Conservation (phyloP, 2,113 vertebrate species). For the Tragelaphus scriptus region DNA sequence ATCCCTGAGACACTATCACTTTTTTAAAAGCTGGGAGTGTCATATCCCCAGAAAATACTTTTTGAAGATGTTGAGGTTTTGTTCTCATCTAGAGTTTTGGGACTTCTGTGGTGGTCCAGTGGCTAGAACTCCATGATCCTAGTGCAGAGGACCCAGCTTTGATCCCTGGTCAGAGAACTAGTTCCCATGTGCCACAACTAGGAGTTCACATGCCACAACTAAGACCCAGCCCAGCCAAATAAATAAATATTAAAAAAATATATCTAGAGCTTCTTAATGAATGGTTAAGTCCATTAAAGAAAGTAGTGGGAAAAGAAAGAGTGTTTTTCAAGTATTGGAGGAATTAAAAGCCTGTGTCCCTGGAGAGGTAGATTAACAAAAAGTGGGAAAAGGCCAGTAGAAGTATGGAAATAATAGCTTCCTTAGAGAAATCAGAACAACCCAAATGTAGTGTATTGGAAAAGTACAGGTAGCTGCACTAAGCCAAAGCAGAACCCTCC, state of each 20-base stretch:
- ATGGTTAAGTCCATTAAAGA: neutral
- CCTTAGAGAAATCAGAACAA: neutral
- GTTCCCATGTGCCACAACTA: neutral
- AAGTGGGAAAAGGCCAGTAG: neutral
- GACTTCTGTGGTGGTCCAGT: neutral
- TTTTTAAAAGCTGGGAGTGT: neutral
- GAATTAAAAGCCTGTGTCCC: neutral
- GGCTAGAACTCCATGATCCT: neutral
- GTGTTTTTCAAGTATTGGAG: neutral
- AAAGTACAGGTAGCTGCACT: neutral
- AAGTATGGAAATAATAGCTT: neutral
- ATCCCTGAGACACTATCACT: neutral
- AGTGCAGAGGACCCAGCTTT: neutral
- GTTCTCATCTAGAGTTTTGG: neutral
- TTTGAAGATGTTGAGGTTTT: neutral
- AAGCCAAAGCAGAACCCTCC: neutral
- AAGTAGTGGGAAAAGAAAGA: neutral
- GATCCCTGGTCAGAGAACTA: neutral
- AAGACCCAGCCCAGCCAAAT: neutral
- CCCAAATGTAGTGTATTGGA: neutral
- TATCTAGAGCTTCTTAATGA: neutral
- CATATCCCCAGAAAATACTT: neutral
- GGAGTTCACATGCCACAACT: neutral
- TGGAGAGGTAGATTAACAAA: neutral
- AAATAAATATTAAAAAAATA: neutral